Percentiles rank a stretch among this genome's conserved stretches.
Evolutionary conservation across 2,797 vertebrate species (phyloP).

Genomic region (Neomorphus geoffroyi): DNA sequence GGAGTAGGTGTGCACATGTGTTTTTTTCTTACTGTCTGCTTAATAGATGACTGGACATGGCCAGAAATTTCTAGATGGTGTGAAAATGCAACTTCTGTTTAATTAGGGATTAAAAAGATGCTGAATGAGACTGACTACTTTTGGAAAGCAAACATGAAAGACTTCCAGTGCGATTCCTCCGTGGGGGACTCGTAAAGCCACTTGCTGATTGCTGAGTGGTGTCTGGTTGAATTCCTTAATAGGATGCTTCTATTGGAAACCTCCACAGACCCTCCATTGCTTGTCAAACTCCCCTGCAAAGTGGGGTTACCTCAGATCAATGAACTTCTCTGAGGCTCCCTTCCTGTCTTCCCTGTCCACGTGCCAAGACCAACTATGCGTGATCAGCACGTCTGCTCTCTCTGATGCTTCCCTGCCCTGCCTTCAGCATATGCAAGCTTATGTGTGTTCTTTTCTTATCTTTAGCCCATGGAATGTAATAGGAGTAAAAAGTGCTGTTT

Average conservation of each 20-base stretch:
- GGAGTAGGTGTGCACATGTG: not conserved
- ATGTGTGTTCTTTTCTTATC: not conserved
- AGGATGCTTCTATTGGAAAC: not conserved
- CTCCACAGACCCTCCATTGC: not conserved
- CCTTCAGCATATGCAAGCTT: not conserved
- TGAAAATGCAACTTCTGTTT: not conserved
- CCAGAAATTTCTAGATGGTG: not conserved
- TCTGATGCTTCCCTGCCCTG: not conserved
- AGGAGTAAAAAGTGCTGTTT: not conserved
- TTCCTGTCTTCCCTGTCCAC: not conserved
- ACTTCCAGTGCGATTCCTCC: not conserved
- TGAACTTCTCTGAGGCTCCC: not conserved
- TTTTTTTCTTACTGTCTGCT: not conserved
- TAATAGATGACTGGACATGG: not conserved
- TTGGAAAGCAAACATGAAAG: not conserved
- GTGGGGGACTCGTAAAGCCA: not conserved
- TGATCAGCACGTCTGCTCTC: not conserved
- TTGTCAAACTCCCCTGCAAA: not conserved
- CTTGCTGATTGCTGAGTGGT: not conserved
- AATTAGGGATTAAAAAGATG: not conserved
- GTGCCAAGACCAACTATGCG: accelerated
- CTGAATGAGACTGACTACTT: not conserved
- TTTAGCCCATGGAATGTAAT: not conserved
- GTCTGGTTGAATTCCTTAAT: not conserved
- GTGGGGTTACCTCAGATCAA: not conserved